Base-by-base conservation (phyloP, 2,888 invertebrate genomes). In the Liposcelis brunnea region DNA sequence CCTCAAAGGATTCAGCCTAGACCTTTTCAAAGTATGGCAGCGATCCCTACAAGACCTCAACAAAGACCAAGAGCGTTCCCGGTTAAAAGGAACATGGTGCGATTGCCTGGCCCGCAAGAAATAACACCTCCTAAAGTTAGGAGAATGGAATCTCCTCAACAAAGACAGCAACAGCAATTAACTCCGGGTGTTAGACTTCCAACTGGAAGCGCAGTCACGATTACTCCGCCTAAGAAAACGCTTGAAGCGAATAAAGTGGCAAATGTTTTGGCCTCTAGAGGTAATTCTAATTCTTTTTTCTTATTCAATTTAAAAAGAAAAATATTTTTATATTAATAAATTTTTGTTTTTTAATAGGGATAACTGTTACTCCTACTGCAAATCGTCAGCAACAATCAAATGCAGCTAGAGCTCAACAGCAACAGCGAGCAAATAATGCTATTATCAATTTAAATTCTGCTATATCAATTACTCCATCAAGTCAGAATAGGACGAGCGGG, bases 11-110 rank as follows among this genome's bases (percentile, higher is more conserved):
- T 40, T 19, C 15, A 14, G 15, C 18, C 40, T 6, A 16, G 40
- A 18, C 11, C 40, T n/a, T 40, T 40, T 19, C 40, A 40, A 21
- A 40, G 40, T 18, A 40, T 40, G 40, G 40, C 40, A 11, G 40
- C 40, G 6, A 15, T 35, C 15, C 35, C 35, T 7, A 14, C 15
- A 10, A 16, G 35, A 16, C 40, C 40, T 3, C 40, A 26, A 26
- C 40, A 26, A 26, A 26, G 40, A 18, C 19, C 40, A 8, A 26
- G 26, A 26, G 26, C 26, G 7, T 40, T 40, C 40, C 19, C 18
- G 19, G 11, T 19, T 7, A 40, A 40, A 11, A 16, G 40, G 18
- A 5, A 12, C 8, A 8, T 7, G 15, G 15, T 15, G 6, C 15
- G 40, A 6, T 18, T 40, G 19, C 40, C 40, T 3, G 12, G n/a